Conservation (phyloP, 2,888 invertebrate species). For the Frankliniella fusca region DNA sequence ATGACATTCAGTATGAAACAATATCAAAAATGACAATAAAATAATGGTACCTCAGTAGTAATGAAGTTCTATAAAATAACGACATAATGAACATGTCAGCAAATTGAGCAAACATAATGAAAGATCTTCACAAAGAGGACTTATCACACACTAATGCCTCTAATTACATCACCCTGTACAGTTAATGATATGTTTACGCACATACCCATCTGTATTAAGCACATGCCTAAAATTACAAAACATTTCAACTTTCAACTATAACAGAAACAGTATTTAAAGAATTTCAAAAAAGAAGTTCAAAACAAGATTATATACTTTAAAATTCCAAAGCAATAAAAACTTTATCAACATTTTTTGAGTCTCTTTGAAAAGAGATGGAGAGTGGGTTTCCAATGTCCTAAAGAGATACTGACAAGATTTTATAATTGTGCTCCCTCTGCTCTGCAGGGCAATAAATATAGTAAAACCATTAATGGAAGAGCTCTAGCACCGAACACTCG, state of each 20-base stretch:
- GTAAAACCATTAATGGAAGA: neutral
- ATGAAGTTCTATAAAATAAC: slow-evolving; percentile 10
- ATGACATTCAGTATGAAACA: slow-evolving; percentile 2
- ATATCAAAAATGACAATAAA: slow-evolving; percentile 1
- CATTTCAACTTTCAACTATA: neutral
- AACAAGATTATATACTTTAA: neutral
- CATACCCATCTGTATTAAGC: neutral
- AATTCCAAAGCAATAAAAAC: no score
- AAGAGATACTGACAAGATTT: neutral
- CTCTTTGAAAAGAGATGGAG: no score
- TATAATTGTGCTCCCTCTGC: neutral
- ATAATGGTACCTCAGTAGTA: slow-evolving; percentile 11
- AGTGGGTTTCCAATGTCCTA: no score
- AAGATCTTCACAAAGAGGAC: neutral
- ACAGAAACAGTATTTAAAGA: neutral
- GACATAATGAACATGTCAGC: slow-evolving; percentile 3
- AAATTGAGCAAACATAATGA: slow-evolving; percentile 15
- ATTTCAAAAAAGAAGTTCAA: neutral
- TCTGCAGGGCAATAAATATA: neutral
- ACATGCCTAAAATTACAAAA: neutral
- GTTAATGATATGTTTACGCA: neutral
- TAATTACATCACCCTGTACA: neutral
- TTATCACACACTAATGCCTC: neutral
- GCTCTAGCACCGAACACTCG: slow-evolving; percentile 9
- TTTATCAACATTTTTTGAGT: no score